These are phyloP conservation scores for Drosophila peninsularis DNA, from an alignment of 2,888 invertebrate genomes.

Conservation along the genomic window DNA sequence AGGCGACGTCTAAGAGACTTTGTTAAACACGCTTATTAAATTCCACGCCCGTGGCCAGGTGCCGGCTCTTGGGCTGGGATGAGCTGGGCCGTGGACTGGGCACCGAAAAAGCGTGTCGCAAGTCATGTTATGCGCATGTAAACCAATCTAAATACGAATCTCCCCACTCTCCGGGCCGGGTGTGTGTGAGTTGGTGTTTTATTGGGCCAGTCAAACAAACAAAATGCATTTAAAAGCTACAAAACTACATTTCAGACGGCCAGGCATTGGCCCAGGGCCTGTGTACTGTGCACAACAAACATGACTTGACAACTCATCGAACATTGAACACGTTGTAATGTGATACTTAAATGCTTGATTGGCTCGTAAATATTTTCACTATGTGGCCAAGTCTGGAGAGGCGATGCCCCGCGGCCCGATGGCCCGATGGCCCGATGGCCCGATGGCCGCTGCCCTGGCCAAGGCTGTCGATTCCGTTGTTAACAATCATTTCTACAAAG, in stretches of 20 bases:
- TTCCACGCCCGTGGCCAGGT: conserved; percentile 51
- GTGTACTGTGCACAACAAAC: conserved; percentile 66
- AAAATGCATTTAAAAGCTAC: conserved; percentile 81
- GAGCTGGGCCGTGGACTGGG: conserved; percentile 26
- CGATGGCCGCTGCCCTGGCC: conserved; percentile 14
- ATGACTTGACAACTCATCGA: conserved; percentile 84
- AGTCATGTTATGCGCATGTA: conserved; percentile 82
- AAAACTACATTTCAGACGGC: conserved; percentile 74
- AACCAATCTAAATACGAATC: conserved; percentile 82
- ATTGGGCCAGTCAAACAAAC: conserved; percentile 78
- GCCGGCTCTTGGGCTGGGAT: conserved; percentile 22
- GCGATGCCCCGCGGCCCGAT: neutral
- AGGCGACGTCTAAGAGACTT: conserved; percentile 64
- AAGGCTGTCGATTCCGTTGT: conserved; percentile 77
- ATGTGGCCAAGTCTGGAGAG: conserved; percentile 51
- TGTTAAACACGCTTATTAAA: conserved; percentile 79
- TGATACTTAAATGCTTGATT: conserved; percentile 84
- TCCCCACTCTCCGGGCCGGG: conserved; percentile 22
- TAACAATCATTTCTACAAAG: conserved; percentile 84
- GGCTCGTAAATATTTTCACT: conserved; percentile 84
- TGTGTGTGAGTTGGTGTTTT: conserved; percentile 58
- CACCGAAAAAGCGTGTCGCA: conserved; percentile 67
- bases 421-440: no score
- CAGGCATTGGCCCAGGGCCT: conserved; percentile 45
- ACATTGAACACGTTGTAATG: conserved; percentile 84